Base-by-base conservation (phyloP, 2,888 invertebrate species). In the Omphaloscelis lunosa region DNA sequence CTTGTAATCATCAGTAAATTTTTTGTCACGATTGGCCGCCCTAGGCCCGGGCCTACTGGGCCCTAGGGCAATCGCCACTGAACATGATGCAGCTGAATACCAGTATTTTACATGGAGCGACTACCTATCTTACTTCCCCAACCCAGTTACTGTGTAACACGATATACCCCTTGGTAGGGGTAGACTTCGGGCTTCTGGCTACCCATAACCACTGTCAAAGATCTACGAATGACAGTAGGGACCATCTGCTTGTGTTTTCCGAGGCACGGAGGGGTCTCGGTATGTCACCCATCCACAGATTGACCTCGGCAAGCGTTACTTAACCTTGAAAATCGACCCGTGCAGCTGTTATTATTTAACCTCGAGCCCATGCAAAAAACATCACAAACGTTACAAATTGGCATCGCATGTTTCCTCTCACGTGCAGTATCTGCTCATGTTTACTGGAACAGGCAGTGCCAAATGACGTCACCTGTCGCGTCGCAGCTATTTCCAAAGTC, bases 391-490 rank as follows among this genome's bases (percentile, higher is more conserved):
- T 76, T 62, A 77, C 78, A 82, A 80, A 86, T 87, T 86, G 87
- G 84, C 88, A 79, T 79, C 67, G 75, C 71, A 80, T 75, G 77
- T 79, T 76, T 78, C 70, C 75, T 63, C 78, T 80, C 83, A 86
- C 80, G 83, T 81, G 80, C 79, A 66, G 62, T 72, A 79, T 81
- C 78, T 78, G 67, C 76, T 78, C 77, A 75, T 87, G 87, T 89
- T 86, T 85, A 79, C 85, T 89, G 88, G 89, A 90, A 79, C 77
- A 62, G 77, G 77, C 82, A 79, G 75, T 91, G 91, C 91, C 92
- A 91, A 89, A 72, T 91, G 88, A 89, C 92, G 92, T 91, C 91
- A 91, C 53, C 17, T 84, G 83, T 88, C 86, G 77, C 88, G 88
- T 87, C 88, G 83, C 65, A 20, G 85, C 90, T 91, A 91, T 92